Evolutionary conservation across 2,888 invertebrate genomes (phyloP).

Genomic region (Lamellibrachia columna): DNA sequence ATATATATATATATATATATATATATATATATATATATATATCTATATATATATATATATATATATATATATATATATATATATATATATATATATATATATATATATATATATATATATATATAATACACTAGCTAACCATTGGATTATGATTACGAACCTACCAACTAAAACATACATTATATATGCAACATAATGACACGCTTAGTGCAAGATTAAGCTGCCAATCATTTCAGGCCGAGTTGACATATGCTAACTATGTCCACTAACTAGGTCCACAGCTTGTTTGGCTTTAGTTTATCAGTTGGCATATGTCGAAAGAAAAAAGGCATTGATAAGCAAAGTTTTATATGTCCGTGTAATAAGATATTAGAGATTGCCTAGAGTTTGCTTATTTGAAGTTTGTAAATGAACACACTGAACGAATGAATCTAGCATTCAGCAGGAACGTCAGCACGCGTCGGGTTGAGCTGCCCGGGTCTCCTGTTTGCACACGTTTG

Average conservation of each 20-base stretch:
- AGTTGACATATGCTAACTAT: conserved; percentile 9
- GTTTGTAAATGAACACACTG: too few relatives aligned
- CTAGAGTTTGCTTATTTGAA: too few relatives aligned
- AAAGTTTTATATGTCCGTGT: too few relatives aligned
- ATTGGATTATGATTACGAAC: neutral
- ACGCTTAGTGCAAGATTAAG: neutral
- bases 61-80: too few relatives aligned
- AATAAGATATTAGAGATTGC: too few relatives aligned
- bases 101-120: neutral
- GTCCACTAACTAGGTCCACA: neutral
- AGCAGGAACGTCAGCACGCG: too few relatives aligned
- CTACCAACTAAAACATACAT: neutral
- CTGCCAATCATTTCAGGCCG: neutral
- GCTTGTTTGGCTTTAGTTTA: neutral
- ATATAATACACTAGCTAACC: neutral
- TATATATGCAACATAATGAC: neutral
- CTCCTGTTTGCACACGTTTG: too few relatives aligned
- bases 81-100: neutral
- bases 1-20: too few relatives aligned
- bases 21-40: too few relatives aligned
- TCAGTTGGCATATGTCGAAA: neutral
- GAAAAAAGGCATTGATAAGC: neutral
- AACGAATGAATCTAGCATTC: too few relatives aligned
- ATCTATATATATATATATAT: too few relatives aligned
- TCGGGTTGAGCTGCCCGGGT: too few relatives aligned